Conservation (phyloP, 1,140 invertebrate genomes). For the Nautilus pompilius region DNA sequence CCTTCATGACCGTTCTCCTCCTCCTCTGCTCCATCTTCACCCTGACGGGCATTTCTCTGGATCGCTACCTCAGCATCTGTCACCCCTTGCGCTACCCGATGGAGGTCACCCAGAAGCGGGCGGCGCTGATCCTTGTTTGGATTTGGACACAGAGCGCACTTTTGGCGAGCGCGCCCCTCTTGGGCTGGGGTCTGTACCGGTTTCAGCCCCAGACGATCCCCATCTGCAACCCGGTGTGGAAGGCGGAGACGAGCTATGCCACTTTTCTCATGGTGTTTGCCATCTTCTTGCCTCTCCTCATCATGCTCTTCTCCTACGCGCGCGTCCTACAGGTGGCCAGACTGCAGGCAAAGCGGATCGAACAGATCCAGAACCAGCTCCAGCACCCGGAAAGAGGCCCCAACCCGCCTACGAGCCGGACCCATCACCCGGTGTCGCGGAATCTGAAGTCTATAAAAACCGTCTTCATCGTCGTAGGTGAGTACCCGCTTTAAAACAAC, state of each 20-base stretch:
- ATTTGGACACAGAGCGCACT: slow-evolving; percentile 16
- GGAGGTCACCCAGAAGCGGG: slow-evolving; percentile 8
- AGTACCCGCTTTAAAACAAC: no score
- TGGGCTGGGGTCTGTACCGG: slow-evolving; percentile 20
- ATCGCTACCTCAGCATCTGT: slow-evolving; percentile 72
- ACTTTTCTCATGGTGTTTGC: slow-evolving; percentile 14
- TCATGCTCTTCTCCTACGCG: slow-evolving; percentile 21
- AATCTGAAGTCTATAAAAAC: slow-evolving; percentile 18
- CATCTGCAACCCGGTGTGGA: slow-evolving; percentile 20
- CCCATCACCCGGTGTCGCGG: neutral
- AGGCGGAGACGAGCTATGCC: slow-evolving; percentile 9
- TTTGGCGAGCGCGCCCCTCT: slow-evolving; percentile 15
- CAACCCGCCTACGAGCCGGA: neutral
- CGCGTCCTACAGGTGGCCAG: slow-evolving; percentile 19
- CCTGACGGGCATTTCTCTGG: slow-evolving; percentile 72
- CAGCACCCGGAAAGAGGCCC: neutral
- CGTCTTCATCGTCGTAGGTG: slow-evolving; percentile 24
- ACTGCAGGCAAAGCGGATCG: slow-evolving; percentile 14
- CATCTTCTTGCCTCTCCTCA: slow-evolving; percentile 11
- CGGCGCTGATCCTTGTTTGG: slow-evolving; percentile 3
- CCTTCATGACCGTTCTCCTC: slow-evolving; percentile 17
- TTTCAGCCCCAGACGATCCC: slow-evolving; percentile 23
- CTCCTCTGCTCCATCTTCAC: slow-evolving; percentile 23
- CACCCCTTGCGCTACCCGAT: slow-evolving; percentile 61
- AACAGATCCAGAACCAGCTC: slow-evolving; percentile 5